These are phyloP conservation scores for Xiphophorus hellerii DNA, from an alignment of 2,113 vertebrate genomes.

Conservation along the genomic window DNA sequence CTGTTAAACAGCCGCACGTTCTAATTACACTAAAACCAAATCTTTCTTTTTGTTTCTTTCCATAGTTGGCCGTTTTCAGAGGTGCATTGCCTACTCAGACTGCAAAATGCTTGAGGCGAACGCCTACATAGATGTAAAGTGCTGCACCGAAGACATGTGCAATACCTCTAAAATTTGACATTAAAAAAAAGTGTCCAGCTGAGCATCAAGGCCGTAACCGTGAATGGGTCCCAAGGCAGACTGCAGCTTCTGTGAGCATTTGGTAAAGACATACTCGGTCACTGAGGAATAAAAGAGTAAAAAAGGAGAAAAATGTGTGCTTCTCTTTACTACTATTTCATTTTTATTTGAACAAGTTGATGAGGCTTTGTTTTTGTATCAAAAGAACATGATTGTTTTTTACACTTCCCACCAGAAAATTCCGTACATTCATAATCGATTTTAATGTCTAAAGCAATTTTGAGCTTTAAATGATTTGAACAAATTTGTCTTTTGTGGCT, in stretches of 20 bases:
- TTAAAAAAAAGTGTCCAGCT: neutral
- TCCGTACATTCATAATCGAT: neutral
- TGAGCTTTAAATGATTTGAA: neutral
- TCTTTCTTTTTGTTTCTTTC: neutral
- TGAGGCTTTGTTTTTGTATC: neutral
- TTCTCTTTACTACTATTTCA: neutral
- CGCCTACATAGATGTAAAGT: constrained; percentile 68
- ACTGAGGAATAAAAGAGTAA: neutral
- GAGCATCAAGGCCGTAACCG: neutral
- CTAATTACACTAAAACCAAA: neutral
- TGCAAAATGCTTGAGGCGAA: constrained; percentile 70
- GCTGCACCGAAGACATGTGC: constrained; percentile 74
- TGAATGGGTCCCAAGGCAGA: neutral
- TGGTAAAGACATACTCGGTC: neutral
- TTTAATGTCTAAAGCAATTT: neutral
- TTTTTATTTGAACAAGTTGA: neutral
- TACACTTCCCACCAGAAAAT: neutral
- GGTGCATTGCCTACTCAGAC: constrained; percentile 71
- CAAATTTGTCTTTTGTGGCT: too few relatives aligned
- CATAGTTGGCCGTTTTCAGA: constrained; percentile 73
- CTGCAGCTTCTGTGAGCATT: too few relatives aligned
- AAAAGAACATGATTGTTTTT: neutral
- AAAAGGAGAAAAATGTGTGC: neutral
- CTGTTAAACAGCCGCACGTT: neutral
- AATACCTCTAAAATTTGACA: constrained; percentile 49